Evolutionary conservation across 2,113 vertebrate genomes (phyloP), one percentile per base, ranked within the genome.

Genomic region (Atrichornis clamosus): DNA sequence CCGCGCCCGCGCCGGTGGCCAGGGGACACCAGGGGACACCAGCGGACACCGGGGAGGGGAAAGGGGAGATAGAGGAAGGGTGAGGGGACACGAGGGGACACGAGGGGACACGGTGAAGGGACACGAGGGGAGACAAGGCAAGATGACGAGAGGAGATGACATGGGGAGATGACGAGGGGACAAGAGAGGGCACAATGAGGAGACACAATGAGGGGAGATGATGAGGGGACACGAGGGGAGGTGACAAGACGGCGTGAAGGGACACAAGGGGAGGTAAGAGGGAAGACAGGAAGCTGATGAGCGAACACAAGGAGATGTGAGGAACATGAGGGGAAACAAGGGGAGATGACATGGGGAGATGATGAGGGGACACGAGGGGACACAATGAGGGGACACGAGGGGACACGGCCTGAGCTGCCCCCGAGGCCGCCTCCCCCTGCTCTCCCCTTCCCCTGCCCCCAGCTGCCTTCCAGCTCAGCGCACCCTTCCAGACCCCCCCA

Each of bases 391-490:
- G 75, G 84, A 87, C 85, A 63, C 41, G 21, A 52, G 49, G 64
- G 83, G 80, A 87, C 46, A 35, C 24, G 92, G 87, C 92, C 90
- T 55, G 74, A 94, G 74, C 59, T 94, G 92, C 90, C 78, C 83
- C 73, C 68, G 19, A 75, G 50, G 65, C 68, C 46, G 33, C 75
- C 74, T 42, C 60, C 74, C 60, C 49, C 30, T 24, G 21, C 16
- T 46, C 56, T 28, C 42, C 41, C 35, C n/a, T 52, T 69, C 47
- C 32, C 37, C 80, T 17, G 23, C 30, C 68, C 47, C 13, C 75
- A 52, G 50, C 62, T 37, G 30, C 30, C 41, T 50, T 46, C 46
- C 80, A 26, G 24, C 60, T 59, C 42, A 32, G 77, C 14, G 42
- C 67, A 67, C 68, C 85, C 56, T 37, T 37, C 67, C 67, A 16